Evolutionary conservation across 2,797 vertebrate species (phyloP).

Genomic region (Petrocephalus schoutedeni): DNA sequence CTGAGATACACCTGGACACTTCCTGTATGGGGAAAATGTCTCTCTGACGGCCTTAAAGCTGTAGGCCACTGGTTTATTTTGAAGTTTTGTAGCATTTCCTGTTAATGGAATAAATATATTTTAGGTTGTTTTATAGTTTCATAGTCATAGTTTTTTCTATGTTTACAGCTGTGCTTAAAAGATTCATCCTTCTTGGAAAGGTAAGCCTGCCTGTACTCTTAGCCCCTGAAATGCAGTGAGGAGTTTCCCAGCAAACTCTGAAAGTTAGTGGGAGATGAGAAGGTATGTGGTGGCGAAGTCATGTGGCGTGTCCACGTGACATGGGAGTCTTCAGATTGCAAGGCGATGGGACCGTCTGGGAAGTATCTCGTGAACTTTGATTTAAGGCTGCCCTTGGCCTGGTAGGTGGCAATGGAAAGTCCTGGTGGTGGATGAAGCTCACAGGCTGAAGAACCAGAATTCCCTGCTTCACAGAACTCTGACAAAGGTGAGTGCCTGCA

Average conservation of each 20-base stretch:
- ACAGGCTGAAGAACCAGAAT: conserved; percentile 83
- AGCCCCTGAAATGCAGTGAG: neutral
- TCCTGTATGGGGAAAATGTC: neutral
- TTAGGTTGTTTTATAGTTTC: neutral
- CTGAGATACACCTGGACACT: neutral
- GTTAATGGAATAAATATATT: neutral
- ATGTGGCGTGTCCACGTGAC: neutral
- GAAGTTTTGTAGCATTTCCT: neutral
- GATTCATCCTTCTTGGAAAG: conserved; percentile 73
- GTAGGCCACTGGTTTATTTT: neutral
- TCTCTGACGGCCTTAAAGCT: neutral
- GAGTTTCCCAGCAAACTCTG: neutral
- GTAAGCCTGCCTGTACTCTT: conserved; percentile 57
- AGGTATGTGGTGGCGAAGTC: neutral
- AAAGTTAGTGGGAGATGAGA: neutral
- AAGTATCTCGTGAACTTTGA: neutral
- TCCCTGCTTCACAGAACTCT: conserved; percentile 76
- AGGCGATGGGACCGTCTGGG: neutral
- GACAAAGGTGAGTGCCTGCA: conserved; percentile 65
- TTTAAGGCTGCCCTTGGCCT: neutral
- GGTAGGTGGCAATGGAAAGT: conserved; percentile 65
- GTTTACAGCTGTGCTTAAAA: conserved; percentile 78
- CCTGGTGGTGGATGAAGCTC: conserved; percentile 88
- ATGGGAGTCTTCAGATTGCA: neutral
- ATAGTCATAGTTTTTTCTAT: conserved; percentile 31